Base-by-base conservation (phyloP, 2,888 invertebrate species). In the Steinernema scapterisci region DNA sequence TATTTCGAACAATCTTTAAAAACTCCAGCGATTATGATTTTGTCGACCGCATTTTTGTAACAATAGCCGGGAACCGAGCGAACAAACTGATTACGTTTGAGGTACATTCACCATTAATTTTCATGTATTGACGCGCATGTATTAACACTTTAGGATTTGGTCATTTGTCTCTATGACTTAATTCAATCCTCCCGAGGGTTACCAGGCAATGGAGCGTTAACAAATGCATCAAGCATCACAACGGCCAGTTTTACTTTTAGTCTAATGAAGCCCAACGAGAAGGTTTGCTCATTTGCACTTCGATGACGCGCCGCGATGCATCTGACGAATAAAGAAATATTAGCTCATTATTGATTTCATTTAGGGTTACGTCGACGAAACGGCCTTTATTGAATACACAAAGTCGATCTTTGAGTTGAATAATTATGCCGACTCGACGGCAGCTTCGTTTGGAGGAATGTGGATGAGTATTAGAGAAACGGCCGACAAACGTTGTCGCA, bases 1-100 rank as follows among this genome's bases (percentile, higher is more conserved):
- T 85, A 9, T 83, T 84, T 74, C 75, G 82, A n/a, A 76, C 78
- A 19, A 75, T 85, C 11, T 85, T 85, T 75, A 83, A 84, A 23
- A 79, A 82, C 51, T 80, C 84, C 16, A 77, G 80, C 23, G 83
- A 84, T 72, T 83, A 84, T 44, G 76, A 78, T 6, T 84, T 84
- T 71, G 83, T 82, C 0, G 84, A 84, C 75, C 76, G 84, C 23
- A 72, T 84, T 13, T 84, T 84, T 73, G 70, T 75, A 45, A 81
- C 84, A 7, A 84, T 84, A 25, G 77, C 79, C 11, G 81, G 80
- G 27, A 77, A 79, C 21, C 81, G 81, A 43, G 76, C 80, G 7
- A 81, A 80, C 16, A 79, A 81, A 43, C 79, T 83, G 54, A 82
- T 83, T 48, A 80, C 82, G 44, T 81, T 81, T 54, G 79, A 81